Percentiles rank a stretch among this genome's conserved stretches.
These are phyloP conservation scores for Bedellia somnulentella DNA, from an alignment of 2,888 invertebrate species.

Conservation along the genomic window DNA sequence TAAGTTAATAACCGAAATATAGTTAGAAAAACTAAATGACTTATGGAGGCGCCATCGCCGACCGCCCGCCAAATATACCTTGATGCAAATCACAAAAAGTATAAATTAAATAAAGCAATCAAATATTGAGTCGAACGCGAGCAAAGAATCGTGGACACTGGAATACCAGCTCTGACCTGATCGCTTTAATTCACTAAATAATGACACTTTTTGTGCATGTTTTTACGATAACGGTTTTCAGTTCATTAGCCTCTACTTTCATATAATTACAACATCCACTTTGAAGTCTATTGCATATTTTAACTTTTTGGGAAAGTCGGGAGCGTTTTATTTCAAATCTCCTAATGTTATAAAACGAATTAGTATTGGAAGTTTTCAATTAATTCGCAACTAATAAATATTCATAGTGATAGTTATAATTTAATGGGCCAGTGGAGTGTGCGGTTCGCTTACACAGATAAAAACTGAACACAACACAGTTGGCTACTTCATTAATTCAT, in stretches of 20 bases:
- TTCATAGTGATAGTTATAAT: constrained; percentile 22
- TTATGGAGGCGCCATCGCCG: constrained; percentile 16
- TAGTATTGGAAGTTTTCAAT: constrained; percentile 28
- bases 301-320: too few species aligned
- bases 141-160: constrained; percentile 22
- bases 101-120: constrained; percentile 52
- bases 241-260: constrained; percentile 34
- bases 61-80: too few species aligned
- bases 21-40: constrained; percentile 26
- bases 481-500: too few species aligned
- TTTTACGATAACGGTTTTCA: constrained; percentile 29
- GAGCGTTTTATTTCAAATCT: too few species aligned
- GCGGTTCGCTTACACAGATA: constrained; percentile 14
- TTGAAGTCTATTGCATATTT: too few species aligned
- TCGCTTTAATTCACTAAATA: constrained; percentile 14
- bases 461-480: too few species aligned
- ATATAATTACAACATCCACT: too few species aligned
- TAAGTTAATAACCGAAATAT: too few species aligned
- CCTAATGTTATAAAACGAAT: too few species aligned
- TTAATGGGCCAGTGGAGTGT: constrained; percentile 20
- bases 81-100: constrained; percentile 20
- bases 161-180: constrained; percentile 23
- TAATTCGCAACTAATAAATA: constrained; percentile 27
- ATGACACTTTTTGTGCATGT: too few species aligned
- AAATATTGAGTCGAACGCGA: constrained; percentile 28